phyloP scores from a whole-genome alignment of 2,888 invertebrate genomes.

The Drosophila buzzatii region DNA sequence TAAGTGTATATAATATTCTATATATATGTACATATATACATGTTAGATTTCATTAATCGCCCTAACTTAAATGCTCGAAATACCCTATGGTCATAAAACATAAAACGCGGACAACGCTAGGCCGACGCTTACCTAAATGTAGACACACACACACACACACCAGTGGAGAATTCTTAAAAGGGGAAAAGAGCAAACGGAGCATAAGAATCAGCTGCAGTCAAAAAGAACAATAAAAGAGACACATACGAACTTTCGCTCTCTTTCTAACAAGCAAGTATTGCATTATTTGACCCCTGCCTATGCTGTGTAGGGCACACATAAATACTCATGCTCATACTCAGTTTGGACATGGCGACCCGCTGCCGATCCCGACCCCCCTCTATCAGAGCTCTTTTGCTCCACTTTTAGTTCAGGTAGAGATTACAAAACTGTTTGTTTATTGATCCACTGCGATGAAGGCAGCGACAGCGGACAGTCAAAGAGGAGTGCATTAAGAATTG shows the following conservation, averaged over 20 bases:
- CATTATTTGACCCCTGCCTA: constrained; percentile 52
- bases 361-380: constrained; percentile 20
- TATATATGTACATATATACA: background rate
- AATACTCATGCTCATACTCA: background rate
- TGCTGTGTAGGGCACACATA: constrained; percentile 11
- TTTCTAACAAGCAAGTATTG: constrained; percentile 41
- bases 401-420: constrained; percentile 71
- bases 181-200: constrained; percentile 21
- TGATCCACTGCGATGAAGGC: constrained; percentile 55
- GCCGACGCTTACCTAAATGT: constrained; percentile 64
- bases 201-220: constrained; percentile 47
- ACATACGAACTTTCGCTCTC: constrained; percentile 27
- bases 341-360: constrained; percentile 20
- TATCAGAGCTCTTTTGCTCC: constrained; percentile 55
- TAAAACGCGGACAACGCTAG: constrained; percentile 36
- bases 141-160: constrained; percentile 8
- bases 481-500: constrained; percentile 41
- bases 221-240: constrained; percentile 24
- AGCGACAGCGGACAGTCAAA: constrained; percentile 42
- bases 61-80: constrained; percentile 13
- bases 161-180: constrained; percentile 2
- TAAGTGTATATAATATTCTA: too few relatives aligned
- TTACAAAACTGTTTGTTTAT: constrained; percentile 72
- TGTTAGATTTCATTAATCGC: background rate
- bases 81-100: constrained; percentile 29